Conservation (phyloP, 2,888 invertebrate genomes). For the Himalopsyche anomala region DNA sequence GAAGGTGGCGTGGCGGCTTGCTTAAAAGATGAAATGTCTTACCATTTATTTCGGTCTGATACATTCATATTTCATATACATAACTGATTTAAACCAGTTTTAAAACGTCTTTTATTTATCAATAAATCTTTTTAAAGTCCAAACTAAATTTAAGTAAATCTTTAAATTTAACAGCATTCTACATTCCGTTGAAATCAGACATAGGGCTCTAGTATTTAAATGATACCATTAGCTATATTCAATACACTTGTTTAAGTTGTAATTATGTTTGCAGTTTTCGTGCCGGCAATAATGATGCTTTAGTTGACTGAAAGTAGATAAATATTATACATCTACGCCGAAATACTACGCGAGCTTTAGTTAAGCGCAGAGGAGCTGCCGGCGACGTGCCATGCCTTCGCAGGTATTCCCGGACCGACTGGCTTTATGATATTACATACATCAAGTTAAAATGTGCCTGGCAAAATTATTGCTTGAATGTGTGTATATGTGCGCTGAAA, state of each 20-base stretch:
- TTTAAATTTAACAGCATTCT: too few relatives aligned
- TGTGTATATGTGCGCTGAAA: neutral
- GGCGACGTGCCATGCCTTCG: neutral
- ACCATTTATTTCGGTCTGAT: neutral
- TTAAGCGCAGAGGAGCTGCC: neutral
- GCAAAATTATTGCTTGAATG: neutral
- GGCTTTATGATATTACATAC: constrained; percentile 12
- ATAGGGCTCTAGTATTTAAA: too few relatives aligned
- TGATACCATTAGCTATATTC: neutral
- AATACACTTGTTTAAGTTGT: neutral
- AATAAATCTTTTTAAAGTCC: too few relatives aligned
- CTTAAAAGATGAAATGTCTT: neutral
- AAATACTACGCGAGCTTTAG: neutral
- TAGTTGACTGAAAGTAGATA: constrained; percentile 2
- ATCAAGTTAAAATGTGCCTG: constrained; percentile 16
- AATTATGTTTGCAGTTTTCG: neutral
- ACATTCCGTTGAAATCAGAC: too few relatives aligned
- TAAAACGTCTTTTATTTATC: too few relatives aligned
- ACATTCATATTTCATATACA: too few relatives aligned
- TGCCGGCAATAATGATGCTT: neutral
- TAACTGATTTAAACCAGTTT: too few relatives aligned
- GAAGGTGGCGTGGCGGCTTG: neutral
- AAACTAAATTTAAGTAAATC: too few relatives aligned
- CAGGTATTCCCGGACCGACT: constrained; percentile 12
- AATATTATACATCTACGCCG: neutral